Base-by-base conservation (phyloP, 2,797 vertebrate species). In the Scarus forsteni region DNA sequence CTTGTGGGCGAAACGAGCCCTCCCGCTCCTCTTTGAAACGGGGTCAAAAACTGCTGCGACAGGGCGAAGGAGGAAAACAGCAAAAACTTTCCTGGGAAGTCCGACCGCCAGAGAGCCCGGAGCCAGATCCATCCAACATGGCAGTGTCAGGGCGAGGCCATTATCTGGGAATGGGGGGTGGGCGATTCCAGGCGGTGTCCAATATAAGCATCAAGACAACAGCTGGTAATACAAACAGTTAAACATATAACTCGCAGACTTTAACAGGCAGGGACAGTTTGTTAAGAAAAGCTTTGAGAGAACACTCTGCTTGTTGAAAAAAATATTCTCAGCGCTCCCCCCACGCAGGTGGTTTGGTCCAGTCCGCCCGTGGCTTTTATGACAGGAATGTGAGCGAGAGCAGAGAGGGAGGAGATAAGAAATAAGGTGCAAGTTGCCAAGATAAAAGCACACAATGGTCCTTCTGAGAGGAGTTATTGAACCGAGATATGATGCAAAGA, bases 61-160 rank as follows among this genome's bases (percentile, higher is more conserved):
- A 3, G 67, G 8, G 72, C 66, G 39, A 75, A 73, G 85, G 84
- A 74, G 49, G 70, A 56, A 82, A 85, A 83, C 34, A 42, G 70
- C 85, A 27, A 94, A 89, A 96, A 96, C 92, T 96, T 96, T 93
- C 91, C 92, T 92, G 93, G 85, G 92, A 91, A 93, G 88, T 93
- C 92, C 80, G 56, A 66, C 68, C 70, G 81, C 85, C 80, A 77
- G 38, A 81, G 67, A 88, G 83, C 83, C 52, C 89, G 48, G 78
- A 91, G 81, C 87, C 85, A 81, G 85, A 81, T 89, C 91, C 88
- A 95, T 95, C 94, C 96, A 98, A 97, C 96, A 97, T 96, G 97
- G 96, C 96, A 95, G 95, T 75, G 87, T 70, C 51, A 50, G 90
- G 94, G 77, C 86, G 87, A 73, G 38, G 57, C 84, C 87, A 89